phyloP scores from a whole-genome alignment of 2,113 vertebrate species.

The Pelusios castaneus region DNA sequence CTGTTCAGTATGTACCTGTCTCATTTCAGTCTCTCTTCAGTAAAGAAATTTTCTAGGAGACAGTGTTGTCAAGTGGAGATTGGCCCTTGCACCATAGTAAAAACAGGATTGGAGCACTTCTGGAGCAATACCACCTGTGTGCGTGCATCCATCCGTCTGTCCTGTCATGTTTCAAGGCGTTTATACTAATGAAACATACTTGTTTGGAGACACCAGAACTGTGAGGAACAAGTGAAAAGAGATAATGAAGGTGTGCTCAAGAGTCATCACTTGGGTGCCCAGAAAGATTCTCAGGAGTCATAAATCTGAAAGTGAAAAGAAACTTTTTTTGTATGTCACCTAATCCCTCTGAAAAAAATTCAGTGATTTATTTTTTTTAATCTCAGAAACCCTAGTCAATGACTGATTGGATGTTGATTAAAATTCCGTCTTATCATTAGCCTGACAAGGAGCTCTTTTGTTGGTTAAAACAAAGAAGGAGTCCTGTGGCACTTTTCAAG shows the following conservation, averaged over 20 bases:
- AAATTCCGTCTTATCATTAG: conserved; percentile 72
- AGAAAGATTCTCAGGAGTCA: conserved; percentile 25
- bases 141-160: too few relatives aligned
- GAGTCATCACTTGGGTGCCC: conserved; percentile 3
- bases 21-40: conserved; percentile 5
- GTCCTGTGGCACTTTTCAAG: too few relatives aligned
- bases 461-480: not conserved
- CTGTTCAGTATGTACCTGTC: not conserved
- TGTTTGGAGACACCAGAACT: conserved; percentile 37
- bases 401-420: conserved; percentile 17
- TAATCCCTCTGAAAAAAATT: not conserved
- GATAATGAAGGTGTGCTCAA: not conserved
- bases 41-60: conserved; percentile 46
- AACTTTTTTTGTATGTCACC: conserved; percentile 13
- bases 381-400: not conserved
- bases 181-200: not conserved
- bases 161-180: conserved; percentile 28
- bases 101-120: not conserved
- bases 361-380: not conserved
- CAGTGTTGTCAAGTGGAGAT: conserved; percentile 27
- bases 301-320: not conserved
- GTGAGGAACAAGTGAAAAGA: not conserved
- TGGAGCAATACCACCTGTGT: conserved; percentile 37
- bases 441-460: conserved; percentile 49
- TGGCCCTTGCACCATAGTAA: not conserved